Conservation (phyloP, 2,113 vertebrate genomes). For the Cichladusa arquata region DNA sequence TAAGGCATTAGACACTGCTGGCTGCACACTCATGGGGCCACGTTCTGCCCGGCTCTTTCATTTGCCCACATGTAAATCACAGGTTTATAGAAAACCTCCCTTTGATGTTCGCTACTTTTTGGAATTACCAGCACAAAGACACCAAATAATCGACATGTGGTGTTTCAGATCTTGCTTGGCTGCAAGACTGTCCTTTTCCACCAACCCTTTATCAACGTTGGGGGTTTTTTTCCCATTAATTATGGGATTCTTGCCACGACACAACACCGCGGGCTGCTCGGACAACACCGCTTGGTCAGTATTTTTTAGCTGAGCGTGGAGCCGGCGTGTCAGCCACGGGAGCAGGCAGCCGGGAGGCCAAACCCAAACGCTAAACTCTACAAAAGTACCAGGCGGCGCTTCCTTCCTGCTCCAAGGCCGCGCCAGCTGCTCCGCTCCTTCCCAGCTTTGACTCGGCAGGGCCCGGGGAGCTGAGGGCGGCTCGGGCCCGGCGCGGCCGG, state of each 20-base stretch:
- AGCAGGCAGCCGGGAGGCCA: not conserved
- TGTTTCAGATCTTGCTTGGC: not conserved
- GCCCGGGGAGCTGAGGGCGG: not conserved
- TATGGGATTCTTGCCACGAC: fast-evolving
- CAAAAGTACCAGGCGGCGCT: not conserved
- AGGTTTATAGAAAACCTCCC: fast-evolving
- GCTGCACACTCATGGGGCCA: fast-evolving
- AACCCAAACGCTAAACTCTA: not conserved
- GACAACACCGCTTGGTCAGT: fast-evolving
- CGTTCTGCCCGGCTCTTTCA: not conserved
- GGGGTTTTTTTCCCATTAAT: too few relatives aligned
- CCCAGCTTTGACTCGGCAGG: not conserved
- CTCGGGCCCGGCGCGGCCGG: not conserved
- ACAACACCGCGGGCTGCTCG: fast-evolving
- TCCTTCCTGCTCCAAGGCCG: not conserved
- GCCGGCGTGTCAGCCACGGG: not conserved
- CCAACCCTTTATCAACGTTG: not conserved
- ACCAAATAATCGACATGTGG: not conserved
- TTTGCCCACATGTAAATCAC: fast-evolving
- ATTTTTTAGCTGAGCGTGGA: not conserved
- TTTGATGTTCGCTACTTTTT: fast-evolving
- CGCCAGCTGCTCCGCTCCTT: not conserved
- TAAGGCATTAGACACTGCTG: not conserved
- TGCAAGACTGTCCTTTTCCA: fast-evolving
- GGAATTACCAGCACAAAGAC: not conserved